Evolutionary conservation across 2,797 vertebrate genomes (phyloP).

Genomic region (Cephalopachus bancanus): DNA sequence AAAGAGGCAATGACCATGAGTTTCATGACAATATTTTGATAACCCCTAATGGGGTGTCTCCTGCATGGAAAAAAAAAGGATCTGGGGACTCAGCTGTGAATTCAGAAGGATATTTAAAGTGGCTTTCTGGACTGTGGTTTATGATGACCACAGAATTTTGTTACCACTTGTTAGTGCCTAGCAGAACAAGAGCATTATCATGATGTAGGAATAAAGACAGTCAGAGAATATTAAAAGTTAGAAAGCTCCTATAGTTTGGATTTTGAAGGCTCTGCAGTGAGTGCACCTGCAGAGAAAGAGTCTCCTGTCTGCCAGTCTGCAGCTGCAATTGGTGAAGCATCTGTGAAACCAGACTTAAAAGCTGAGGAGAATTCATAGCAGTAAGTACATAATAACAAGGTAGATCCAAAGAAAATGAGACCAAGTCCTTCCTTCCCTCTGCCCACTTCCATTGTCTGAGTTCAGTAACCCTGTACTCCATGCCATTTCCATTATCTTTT

Average conservation of each 20-base stretch:
- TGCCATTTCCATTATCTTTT: background rate
- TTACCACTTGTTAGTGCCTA: background rate
- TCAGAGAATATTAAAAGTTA: background rate
- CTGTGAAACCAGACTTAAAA: constrained; percentile 50
- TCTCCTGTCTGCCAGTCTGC: background rate
- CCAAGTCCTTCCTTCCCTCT: background rate
- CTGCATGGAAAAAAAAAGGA: background rate
- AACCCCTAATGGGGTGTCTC: background rate
- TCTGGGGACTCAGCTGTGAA: background rate
- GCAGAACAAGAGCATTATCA: background rate
- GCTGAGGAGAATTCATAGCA: background rate
- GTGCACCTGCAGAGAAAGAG: background rate
- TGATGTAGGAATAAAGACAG: background rate
- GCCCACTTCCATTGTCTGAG: background rate
- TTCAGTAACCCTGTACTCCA: background rate
- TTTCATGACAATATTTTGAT: background rate
- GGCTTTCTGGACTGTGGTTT: background rate
- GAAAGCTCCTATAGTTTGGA: background rate
- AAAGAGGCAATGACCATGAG: background rate
- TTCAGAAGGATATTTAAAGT: background rate
- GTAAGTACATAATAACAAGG: background rate
- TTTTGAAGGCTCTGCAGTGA: constrained; percentile 54
- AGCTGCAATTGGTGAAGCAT: background rate
- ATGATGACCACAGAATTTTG: background rate
- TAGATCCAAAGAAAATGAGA: constrained; percentile 36